Evolutionary conservation across 1,140 invertebrate genomes (phyloP).

Genomic region (Atopsyche davidsoni): DNA sequence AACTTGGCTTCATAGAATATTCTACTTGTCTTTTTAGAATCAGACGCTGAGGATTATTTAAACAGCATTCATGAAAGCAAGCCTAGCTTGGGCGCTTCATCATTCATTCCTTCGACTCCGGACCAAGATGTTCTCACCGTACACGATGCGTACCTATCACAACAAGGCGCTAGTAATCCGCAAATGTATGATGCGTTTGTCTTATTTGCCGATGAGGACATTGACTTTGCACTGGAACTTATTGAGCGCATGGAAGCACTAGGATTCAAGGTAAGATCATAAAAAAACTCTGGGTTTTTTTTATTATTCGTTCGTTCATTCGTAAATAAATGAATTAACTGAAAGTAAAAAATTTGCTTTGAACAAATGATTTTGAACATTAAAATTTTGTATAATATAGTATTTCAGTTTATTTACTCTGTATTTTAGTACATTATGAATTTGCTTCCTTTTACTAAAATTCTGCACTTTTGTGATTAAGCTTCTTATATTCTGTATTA

Average conservation of each 20-base stretch:
- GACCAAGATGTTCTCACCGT: conserved; percentile 16
- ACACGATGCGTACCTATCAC: conserved; percentile 11
- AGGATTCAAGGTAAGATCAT: conserved; percentile 51
- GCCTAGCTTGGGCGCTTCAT: too few species aligned
- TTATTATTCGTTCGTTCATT: conserved; percentile 9
- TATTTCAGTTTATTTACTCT: background rate
- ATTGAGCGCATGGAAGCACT: conserved; percentile 58
- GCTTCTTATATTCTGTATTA: too few species aligned
- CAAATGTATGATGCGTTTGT: conserved; percentile 65
- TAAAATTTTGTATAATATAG: background rate
- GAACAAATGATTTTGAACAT: background rate
- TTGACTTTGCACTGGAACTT: conserved; percentile 54
- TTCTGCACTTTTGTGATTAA: too few species aligned
- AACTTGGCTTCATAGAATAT: too few species aligned
- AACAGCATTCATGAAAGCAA: conserved; percentile 37
- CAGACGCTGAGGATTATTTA: conserved; percentile 30
- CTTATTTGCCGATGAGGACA: conserved; percentile 64
- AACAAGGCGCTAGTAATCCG: background rate
- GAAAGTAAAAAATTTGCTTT: too few species aligned
- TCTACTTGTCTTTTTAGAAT: conserved; percentile 13
- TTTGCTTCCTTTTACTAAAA: too few species aligned
- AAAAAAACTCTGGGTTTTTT: too few species aligned
- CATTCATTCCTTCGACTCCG: background rate
- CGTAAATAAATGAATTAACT: background rate
- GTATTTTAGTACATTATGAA: too few species aligned